phyloP scores from a whole-genome alignment of 2,113 vertebrate genomes.

The Ophthalmotilapia sp. region DNA sequence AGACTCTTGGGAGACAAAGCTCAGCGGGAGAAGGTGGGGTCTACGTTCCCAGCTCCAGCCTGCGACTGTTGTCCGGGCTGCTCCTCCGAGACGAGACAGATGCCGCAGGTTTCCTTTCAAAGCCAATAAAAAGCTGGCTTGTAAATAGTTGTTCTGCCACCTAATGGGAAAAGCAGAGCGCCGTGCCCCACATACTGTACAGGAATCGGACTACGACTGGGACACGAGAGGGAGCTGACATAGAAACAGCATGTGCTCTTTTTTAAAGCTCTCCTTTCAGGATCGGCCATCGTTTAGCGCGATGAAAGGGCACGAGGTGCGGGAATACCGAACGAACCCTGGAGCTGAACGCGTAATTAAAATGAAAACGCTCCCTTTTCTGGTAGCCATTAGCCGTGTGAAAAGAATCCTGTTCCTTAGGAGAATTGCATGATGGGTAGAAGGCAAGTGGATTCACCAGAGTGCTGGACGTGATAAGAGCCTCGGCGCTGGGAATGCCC shows the following conservation, averaged over 20 bases:
- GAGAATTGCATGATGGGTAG: slow-evolving; percentile 58
- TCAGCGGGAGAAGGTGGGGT: slow-evolving; percentile 21
- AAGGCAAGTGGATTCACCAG: slow-evolving; percentile 20
- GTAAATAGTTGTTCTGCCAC: slow-evolving; percentile 57
- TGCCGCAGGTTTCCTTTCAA: slow-evolving; percentile 66
- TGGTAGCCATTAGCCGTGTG: slow-evolving; percentile 68
- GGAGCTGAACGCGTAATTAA: slow-evolving; percentile 70
- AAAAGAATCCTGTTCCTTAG: slow-evolving; percentile 64
- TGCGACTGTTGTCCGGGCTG: slow-evolving; percentile 63
- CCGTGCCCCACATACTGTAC: slow-evolving; percentile 6
- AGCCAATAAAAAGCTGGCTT: slow-evolving; percentile 63
- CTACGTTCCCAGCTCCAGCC: slow-evolving; percentile 42
- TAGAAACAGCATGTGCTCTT: background rate
- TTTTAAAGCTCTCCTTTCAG: slow-evolving; percentile 23
- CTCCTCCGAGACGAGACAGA: slow-evolving; percentile 64
- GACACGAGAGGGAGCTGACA: background rate
- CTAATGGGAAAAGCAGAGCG: slow-evolving; percentile 54
- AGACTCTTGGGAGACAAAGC: slow-evolving; percentile 47
- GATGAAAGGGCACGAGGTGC: slow-evolving; percentile 46
- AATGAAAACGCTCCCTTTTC: slow-evolving; percentile 70
- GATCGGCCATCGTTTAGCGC: slow-evolving; percentile 42
- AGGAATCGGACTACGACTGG: slow-evolving; percentile 28
- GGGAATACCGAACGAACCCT: slow-evolving; percentile 58
- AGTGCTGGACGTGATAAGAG: slow-evolving; percentile 55
- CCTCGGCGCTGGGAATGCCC: slow-evolving; percentile 2